These are phyloP conservation scores for Drusus annulatus DNA, from an alignment of 1,140 invertebrate species.

Conservation along the genomic window DNA sequence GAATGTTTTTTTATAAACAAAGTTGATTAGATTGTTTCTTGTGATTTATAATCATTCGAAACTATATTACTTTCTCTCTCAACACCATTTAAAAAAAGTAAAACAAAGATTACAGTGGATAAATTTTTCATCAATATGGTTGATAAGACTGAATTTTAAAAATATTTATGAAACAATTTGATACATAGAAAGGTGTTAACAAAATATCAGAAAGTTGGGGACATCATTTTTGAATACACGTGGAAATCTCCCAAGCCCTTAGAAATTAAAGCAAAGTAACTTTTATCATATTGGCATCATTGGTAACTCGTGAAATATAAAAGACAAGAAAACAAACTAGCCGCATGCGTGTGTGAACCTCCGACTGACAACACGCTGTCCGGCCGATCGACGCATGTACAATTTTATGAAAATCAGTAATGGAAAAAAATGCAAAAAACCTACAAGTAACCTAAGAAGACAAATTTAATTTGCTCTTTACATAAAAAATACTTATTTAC, in stretches of 20 bases:
- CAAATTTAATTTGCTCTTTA: slow-evolving; percentile 56
- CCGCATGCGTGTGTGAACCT: slow-evolving; percentile 15
- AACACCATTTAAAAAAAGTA: too few species aligned
- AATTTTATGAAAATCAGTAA: slow-evolving; percentile 44
- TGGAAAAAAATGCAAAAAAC: slow-evolving; percentile 55
- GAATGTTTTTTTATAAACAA: too few species aligned
- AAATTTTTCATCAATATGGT: too few species aligned
- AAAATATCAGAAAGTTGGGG: too few species aligned
- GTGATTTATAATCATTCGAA: too few species aligned
- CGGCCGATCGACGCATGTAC: slow-evolving; percentile 19
- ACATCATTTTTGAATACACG: too few species aligned
- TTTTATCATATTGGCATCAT: slow-evolving; percentile 57
- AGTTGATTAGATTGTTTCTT: too few species aligned
- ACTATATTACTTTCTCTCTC: too few species aligned
- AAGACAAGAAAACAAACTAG: slow-evolving; percentile 57
- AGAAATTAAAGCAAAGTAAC: slow-evolving; percentile 51
- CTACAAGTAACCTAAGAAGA: slow-evolving; percentile 54
- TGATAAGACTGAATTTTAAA: too few species aligned
- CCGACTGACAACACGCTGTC: slow-evolving; percentile 6
- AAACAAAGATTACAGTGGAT: too few species aligned
- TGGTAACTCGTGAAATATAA: slow-evolving; percentile 58
- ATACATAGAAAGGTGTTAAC: too few species aligned
- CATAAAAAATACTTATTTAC: slow-evolving; percentile 55
- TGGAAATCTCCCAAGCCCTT: slow-evolving; percentile 25
- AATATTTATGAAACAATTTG: too few species aligned